Evolutionary conservation across 92 coral and sea anemone species (phyloP).

Genomic region (Epizoanthus rinbou): DNA sequence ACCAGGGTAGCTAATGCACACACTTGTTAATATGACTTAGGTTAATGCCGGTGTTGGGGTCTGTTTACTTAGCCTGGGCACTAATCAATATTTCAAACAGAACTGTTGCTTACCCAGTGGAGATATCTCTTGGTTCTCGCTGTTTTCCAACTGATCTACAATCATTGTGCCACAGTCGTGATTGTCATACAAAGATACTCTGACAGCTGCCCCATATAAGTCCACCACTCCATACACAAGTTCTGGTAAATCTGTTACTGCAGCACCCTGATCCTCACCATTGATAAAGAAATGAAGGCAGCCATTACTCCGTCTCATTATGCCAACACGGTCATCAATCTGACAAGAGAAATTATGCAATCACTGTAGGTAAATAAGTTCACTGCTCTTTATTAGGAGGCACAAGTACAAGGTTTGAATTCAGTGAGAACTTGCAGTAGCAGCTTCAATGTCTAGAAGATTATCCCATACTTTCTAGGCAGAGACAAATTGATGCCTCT

Average conservation of each 20-base stretch:
- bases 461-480: too few species aligned
- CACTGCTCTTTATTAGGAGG: too few species aligned
- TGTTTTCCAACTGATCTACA: conserved; percentile 1
- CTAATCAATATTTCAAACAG: background rate
- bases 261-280: conserved; percentile 85
- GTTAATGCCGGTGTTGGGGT: too few species aligned
- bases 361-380: too few species aligned
- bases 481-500: too few species aligned
- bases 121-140: conserved; percentile 9
- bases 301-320: conserved; percentile 69
- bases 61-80: background rate
- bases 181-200: conserved; percentile 68
- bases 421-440: too few species aligned
- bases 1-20: background rate
- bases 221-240: conserved; percentile 89
- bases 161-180: background rate
- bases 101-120: background rate
- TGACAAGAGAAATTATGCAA: conserved; percentile 2
- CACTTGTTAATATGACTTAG: background rate
- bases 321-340: conserved; percentile 86
- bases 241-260: conserved; percentile 69
- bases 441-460: too few species aligned
- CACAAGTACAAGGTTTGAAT: too few species aligned
- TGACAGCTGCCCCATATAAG: conserved; percentile 88
- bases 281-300: conserved; percentile 86